Evolutionary conservation across 2,888 invertebrate genomes (phyloP), one percentile per base, ranked within the genome.

Genomic region (Calameuta pallipes): DNA sequence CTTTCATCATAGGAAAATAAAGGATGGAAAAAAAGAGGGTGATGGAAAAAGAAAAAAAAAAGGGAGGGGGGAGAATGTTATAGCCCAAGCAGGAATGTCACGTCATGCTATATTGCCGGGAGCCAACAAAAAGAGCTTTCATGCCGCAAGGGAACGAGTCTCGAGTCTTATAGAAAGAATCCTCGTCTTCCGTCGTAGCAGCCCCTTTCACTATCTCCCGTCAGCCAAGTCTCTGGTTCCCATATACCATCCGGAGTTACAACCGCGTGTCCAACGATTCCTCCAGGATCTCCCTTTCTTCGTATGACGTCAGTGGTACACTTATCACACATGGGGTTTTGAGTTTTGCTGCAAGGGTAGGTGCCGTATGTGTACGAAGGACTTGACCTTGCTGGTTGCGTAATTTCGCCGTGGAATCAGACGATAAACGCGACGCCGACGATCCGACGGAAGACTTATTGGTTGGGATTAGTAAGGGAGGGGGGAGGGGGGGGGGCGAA

Each of bases 111-210:
- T 78, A 82, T 79, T 79, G 81, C 82, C 76, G 76, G 68, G 75
- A 73, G 69, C 80, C 81, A 79, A 82, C 81, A 83, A 81, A 80
- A 78, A 79, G 69, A 75, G 79, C 78, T 79, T 81, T 82, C 78
- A 78, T 73, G 80, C 78, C 78, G 79, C 80, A 80, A 80, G 80
- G 76, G 79, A 75, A 81, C 75, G 76, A 75, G 75, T 69, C 77
- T 80, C 74, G 74, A 70, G 75, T 71, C 33, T 34, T 71, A 71
- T 71, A 71, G 69, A 81, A 81, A 80, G 80, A 81, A 80, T 82
- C 80, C 75, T 34, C 79, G 68, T 37, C 30, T 36, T 30, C 74
- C 74, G 35, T 74, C 74, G 74, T 79, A 75, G 75, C 76, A 75
- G 31, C 74, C 76, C 77, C 78, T 81, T 74, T 78, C 74, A 33